Base-by-base conservation (phyloP, 2,888 invertebrate species). In the Stenodema calcarata region DNA sequence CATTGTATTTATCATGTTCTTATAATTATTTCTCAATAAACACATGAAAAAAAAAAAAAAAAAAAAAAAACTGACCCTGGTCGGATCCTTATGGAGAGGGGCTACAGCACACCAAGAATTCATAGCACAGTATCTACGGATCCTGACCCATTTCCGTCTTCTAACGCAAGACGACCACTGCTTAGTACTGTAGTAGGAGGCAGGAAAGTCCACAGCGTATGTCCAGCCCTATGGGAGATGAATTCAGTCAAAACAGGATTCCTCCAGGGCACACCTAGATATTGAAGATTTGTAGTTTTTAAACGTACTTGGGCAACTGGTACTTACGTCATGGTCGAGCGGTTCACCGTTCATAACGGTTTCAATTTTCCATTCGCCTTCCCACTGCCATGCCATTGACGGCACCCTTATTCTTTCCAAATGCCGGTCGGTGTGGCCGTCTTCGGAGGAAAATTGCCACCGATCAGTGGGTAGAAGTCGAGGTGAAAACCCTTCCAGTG, bases 351-450 rank as follows among this genome's bases (percentile, higher is more conserved):
- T 95, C 89, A 96, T 92, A 4, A 95, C 95, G 27, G 96, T 93
- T 90, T 97, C 97, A 86, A 97, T 92, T 89, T 95, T 95, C 98
- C 98, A 98, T 89, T 97, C 97, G 2, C 96, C 96, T 92, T 98
- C 98, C 98, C 98, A 98, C 90, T 97, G 96, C 98, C 98, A 98
- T 18, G 97, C 97, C 94, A 97, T 95, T 0, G 98, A 97, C 7
- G 98, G 98, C 76, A 98, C 92, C 88, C 96, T 93, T 87, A 98
- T 96, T 91, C 94, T 94, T 90, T 96, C 95, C 89, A 96, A 95
- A 44, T 95, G 94, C 87, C 96, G 93, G 90, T 96, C 95, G 47
- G 94, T 93, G 11, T 94, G 93, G 7, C 98, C 98, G 92, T 97
- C 96, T 90, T 94, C 94, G 89, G 95, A 96, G 16, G 97, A 98